phyloP scores from a whole-genome alignment of 2,113 vertebrate species.

The Gnathonemus longibarbis region DNA sequence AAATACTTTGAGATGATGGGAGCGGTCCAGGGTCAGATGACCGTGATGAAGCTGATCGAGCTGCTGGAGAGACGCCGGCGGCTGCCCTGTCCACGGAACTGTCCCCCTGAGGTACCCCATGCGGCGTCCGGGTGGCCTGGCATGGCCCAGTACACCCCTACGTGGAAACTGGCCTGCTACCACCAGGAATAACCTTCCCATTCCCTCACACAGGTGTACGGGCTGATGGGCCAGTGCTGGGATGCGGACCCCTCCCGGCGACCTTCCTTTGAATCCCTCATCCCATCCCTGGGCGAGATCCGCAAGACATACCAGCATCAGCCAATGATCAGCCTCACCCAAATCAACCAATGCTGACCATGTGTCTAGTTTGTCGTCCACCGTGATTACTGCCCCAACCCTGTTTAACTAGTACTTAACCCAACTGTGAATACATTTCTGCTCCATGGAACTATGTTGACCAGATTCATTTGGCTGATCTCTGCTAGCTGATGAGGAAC shows the following conservation, averaged over 20 bases:
- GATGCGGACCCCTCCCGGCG: conserved; percentile 59
- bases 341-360: conserved; percentile 42
- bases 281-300: conserved; percentile 54
- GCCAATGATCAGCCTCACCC: conserved; percentile 40
- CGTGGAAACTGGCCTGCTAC: neutral
- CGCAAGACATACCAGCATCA: conserved; percentile 43
- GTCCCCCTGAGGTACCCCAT: conserved; percentile 69
- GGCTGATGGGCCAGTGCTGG: conserved; percentile 80
- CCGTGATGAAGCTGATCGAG: conserved; percentile 63
- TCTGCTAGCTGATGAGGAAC: neutral
- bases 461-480: neutral
- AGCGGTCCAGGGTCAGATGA: conserved; percentile 65
- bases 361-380: neutral
- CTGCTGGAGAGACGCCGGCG: conserved; percentile 66
- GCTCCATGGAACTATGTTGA: neutral
- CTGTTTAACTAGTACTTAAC: conserved; percentile 13
- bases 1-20: conserved; percentile 76
- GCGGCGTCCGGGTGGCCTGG: neutral
- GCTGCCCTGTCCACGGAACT: conserved; percentile 68
- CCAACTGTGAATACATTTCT: too few species aligned
- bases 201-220: conserved; percentile 41
- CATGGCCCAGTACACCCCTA: neutral
- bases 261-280: conserved; percentile 66
- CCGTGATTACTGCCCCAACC: neutral
- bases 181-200: neutral